Evolutionary conservation across 2,888 invertebrate genomes (phyloP).

Genomic region (Isoperla grammatica): DNA sequence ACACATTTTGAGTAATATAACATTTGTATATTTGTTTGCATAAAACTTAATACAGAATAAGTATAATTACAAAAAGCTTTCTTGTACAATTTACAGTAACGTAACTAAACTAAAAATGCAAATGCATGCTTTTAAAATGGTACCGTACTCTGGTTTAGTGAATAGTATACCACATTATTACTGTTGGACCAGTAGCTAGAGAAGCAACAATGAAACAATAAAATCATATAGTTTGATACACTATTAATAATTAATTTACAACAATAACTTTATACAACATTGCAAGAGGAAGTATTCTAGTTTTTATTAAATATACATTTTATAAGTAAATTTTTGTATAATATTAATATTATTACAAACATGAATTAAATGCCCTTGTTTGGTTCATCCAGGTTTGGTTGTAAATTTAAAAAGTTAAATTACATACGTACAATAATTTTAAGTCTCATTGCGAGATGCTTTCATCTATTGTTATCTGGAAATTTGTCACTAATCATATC

Average conservation of each 20-base stretch:
- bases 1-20: conserved; percentile 33
- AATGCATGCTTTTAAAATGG: conserved; percentile 4
- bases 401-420: neutral
- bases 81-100: conserved; percentile 27
- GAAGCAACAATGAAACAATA: neutral
- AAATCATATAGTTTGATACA: neutral
- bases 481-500: too few relatives aligned
- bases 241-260: neutral
- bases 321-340: neutral
- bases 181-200: neutral
- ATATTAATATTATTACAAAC: neutral
- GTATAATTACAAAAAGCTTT: conserved; percentile 28
- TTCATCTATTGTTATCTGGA: too few relatives aligned
- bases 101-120: conserved; percentile 8
- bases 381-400: neutral
- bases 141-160: neutral
- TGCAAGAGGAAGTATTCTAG: neutral
- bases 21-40: conserved; percentile 32
- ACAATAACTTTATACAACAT: conserved; percentile 8
- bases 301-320: conserved; percentile 1
- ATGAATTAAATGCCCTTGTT: neutral
- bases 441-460: neutral
- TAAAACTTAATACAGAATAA: conserved; percentile 34
- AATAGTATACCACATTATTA: neutral
- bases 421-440: neutral